Evolutionary conservation across 2,113 vertebrate species (phyloP).

Genomic region (Channa maculata): DNA sequence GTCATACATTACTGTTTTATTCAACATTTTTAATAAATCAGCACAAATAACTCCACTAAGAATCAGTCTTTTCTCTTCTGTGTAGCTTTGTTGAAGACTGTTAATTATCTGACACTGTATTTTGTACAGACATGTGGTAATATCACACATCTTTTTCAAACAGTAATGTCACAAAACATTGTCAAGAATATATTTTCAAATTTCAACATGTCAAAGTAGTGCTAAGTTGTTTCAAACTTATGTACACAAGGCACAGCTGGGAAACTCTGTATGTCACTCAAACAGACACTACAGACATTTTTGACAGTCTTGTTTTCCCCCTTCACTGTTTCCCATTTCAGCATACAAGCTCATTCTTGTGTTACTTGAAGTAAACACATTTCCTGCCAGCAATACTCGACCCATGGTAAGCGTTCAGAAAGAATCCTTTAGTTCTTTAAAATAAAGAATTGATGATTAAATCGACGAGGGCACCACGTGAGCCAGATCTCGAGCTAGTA

Average conservation of each 20-base stretch:
- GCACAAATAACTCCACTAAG: background rate
- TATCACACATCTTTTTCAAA: background rate
- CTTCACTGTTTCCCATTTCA: constrained; percentile 41
- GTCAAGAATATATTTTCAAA: constrained; percentile 8
- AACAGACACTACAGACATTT: constrained; percentile 23
- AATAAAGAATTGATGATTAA: constrained; percentile 53
- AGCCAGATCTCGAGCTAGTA: constrained; percentile 37
- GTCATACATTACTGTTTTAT: background rate
- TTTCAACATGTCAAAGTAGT: constrained; percentile 5
- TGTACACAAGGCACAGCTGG: background rate
- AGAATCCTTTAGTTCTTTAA: constrained; percentile 36
- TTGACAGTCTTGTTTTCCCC: constrained; percentile 25
- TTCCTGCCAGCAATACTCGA: constrained; percentile 42
- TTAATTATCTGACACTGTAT: background rate
- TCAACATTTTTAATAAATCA: background rate
- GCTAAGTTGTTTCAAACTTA: background rate
- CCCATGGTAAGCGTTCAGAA: constrained; percentile 35
- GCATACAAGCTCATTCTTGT: constrained; percentile 14
- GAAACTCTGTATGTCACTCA: constrained; percentile 23
- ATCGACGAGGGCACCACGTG: constrained; percentile 29
- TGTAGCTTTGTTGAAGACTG: background rate
- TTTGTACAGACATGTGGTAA: background rate
- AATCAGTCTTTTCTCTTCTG: background rate
- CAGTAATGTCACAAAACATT: background rate
- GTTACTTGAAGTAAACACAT: constrained; percentile 52